Percentiles rank a stretch among this genome's conserved stretches.
Conservation (phyloP, 2,797 vertebrate genomes). For the Pangasius larnaudii region DNA sequence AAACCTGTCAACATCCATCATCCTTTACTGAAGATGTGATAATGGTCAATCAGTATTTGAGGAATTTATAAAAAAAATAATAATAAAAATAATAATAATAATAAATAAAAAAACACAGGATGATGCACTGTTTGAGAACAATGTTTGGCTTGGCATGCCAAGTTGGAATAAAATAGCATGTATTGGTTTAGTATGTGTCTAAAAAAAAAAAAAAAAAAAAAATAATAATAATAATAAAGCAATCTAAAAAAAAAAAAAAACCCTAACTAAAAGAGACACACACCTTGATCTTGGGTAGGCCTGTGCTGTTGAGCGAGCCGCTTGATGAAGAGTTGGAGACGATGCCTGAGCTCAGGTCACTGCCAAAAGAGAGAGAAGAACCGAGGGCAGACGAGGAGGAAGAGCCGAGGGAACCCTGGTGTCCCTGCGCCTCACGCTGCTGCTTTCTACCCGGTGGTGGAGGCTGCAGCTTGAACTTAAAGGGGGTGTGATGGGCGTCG, state of each 20-base stretch:
- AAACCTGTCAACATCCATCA: not conserved
- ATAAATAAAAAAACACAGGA: not conserved
- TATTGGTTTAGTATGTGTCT: not conserved
- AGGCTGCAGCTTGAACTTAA: conserved; percentile 93
- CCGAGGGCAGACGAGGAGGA: conserved; percentile 77
- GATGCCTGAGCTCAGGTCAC: conserved; percentile 75
- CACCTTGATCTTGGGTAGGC: conserved; percentile 85
- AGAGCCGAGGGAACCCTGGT: conserved; percentile 75
- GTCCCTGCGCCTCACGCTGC: conserved; percentile 69
- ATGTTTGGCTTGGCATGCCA: not conserved
- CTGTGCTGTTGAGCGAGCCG: conserved; percentile 78
- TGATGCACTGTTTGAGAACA: not conserved
- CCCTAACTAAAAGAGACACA: not conserved
- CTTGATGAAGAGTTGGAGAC: conserved; percentile 76
- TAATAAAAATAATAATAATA: not conserved
- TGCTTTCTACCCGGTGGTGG: conserved; percentile 86
- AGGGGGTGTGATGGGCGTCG: conserved; percentile 79
- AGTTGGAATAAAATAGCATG: not conserved
- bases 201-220: not conserved
- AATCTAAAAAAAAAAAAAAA: not conserved
- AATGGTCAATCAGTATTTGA: not conserved
- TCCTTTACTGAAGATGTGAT: not conserved
- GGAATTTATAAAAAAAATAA: no score
- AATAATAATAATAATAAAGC: not conserved
- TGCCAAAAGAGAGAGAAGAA: conserved; percentile 73